Evolutionary conservation across 2,888 invertebrate genomes (phyloP).

Genomic region (Magallana nippona): DNA sequence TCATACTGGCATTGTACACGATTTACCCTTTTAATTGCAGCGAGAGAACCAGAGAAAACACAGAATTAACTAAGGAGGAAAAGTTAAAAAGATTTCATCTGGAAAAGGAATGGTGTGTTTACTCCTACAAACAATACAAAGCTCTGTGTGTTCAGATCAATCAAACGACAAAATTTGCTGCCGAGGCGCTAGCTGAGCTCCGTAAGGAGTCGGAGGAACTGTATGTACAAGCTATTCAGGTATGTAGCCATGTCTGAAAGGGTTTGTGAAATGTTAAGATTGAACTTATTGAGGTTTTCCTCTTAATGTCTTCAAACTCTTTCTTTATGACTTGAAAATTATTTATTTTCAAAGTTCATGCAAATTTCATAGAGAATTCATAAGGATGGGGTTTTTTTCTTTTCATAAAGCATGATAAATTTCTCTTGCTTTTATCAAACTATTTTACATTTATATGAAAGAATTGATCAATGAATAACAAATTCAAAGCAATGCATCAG

Average conservation of each 20-base stretch:
- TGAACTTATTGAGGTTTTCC: no score
- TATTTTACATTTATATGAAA: no score
- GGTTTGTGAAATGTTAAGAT: neutral
- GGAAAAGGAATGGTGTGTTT: slow-evolving; percentile 88
- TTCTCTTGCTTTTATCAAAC: no score
- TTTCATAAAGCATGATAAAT: no score
- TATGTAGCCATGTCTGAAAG: slow-evolving; percentile 74
- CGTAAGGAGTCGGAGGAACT: slow-evolving; percentile 90
- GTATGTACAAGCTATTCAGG: slow-evolving; percentile 92
- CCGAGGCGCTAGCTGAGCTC: slow-evolving; percentile 89
- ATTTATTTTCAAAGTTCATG: no score
- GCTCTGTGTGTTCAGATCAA: slow-evolving; percentile 83
- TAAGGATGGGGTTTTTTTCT: no score
- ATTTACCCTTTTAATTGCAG: neutral
- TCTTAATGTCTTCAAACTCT: no score
- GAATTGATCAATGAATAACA: no score
- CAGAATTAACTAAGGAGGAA: slow-evolving; percentile 80
- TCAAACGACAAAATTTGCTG: slow-evolving; percentile 84
- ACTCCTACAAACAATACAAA: slow-evolving; percentile 84
- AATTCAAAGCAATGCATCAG: no score
- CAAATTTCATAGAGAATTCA: no score
- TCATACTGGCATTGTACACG: no score
- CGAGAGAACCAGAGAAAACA: neutral
- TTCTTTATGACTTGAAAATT: no score
- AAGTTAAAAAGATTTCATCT: slow-evolving; percentile 85